Evolutionary conservation across 2,113 vertebrate genomes (phyloP), one percentile per base, ranked within the genome.

Genomic region (Heptranchias perlo): DNA sequence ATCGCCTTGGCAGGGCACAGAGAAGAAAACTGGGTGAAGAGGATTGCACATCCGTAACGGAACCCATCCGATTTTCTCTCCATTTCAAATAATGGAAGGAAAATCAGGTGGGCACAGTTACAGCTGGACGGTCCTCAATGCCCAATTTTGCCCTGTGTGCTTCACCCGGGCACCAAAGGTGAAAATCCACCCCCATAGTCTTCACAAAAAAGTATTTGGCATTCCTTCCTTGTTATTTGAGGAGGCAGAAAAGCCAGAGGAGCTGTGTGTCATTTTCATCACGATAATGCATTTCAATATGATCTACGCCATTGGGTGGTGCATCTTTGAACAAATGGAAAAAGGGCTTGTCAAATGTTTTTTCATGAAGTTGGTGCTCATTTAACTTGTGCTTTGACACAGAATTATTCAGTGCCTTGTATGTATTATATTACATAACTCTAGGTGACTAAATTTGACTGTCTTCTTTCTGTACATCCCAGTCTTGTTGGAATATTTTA

Each of bases 301-400:
- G 21, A 64, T 62, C 39, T 93, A 39, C 14, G 18, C 58, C n/a
- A 23, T 62, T 39, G 58, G 89, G n/a, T n/a, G n/a, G 58, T 65
- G 39, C 62, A 64, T 94, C 62, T 65, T 47, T 67, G 44, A 92
- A 92, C 52, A 61, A 86, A 92, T 62, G 16, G 21, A 31, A 49
- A 69, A 69, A 73, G 65, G 23, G 47, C 94, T n/a, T 69, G 49
- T 69, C 94, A 69, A 95, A 67, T 95, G 93, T 8, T 94, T 94
- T 44, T 67, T 67, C 47, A 47, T 67, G 93, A 67, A 95, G 78
- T 84, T 39, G n/a, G 28, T 93, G 58, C 58, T 93, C 61, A 64
- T n/a, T 62, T 62, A 39, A n/a, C 58, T 82, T 44, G 18, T 62
- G 1, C 35, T 93, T 62, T 93, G 58, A 39, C 58, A 62, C 28